These are phyloP conservation scores for Cerceris ruficornis DNA, from an alignment of 2,888 invertebrate genomes.

Conservation along the genomic window DNA sequence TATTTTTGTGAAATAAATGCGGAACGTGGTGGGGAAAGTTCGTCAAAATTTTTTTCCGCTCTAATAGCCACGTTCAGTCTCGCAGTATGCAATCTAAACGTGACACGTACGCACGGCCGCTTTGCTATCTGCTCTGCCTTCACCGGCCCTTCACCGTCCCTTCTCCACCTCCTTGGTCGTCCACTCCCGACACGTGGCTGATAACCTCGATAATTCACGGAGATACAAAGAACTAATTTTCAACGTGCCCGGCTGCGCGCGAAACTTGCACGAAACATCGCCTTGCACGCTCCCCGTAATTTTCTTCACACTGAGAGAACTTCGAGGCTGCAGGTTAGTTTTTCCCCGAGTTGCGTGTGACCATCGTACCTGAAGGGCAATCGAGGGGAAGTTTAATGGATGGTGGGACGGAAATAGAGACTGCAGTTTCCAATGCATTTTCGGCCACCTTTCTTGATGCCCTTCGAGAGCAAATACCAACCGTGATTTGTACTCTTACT, in stretches of 20 bases:
- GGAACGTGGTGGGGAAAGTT: conserved; percentile 40
- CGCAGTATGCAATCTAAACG: conserved; percentile 48
- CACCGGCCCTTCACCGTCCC: conserved; percentile 1
- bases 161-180: neutral
- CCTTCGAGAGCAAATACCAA: neutral
- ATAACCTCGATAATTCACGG: conserved; percentile 65
- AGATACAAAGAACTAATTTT: conserved; percentile 69
- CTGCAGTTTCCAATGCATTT: neutral
- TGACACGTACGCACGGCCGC: conserved; percentile 44
- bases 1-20: conserved; percentile 46
- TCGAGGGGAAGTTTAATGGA: conserved; percentile 3
- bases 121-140: conserved; percentile 37
- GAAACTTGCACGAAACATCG: conserved; percentile 17
- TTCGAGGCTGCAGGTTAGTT: conserved; percentile 20
- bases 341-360: conserved; percentile 26
- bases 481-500: too few species aligned
- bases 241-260: conserved; percentile 46
- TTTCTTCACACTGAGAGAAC: conserved; percentile 31
- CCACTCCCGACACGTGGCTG: conserved; percentile 46
- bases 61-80: conserved; percentile 41
- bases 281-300: conserved; percentile 26
- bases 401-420: conserved; percentile 16
- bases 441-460: neutral
- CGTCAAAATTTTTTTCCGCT: conserved; percentile 38
- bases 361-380: conserved; percentile 10